A percentile compares a stretch with the other conserved stretches of the same genome.
Conservation (phyloP, 1,140 invertebrate genomes). For the Drosophila ercepeae region DNA sequence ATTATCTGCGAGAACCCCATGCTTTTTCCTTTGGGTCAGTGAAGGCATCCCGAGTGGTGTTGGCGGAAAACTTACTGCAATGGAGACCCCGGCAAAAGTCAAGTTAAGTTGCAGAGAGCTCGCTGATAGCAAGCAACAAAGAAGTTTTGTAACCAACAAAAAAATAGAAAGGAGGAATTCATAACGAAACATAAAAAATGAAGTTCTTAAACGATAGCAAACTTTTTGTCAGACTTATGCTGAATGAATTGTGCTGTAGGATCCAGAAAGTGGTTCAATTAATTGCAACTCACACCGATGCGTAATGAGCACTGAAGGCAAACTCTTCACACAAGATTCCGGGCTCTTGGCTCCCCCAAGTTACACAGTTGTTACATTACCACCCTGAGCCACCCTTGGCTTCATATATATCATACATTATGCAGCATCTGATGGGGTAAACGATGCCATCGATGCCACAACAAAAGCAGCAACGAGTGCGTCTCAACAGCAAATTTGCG, state of each 20-base stretch:
- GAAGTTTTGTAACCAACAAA: slow-evolving; percentile 56
- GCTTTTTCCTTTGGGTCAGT: slow-evolving; percentile 20
- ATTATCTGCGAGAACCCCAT: slow-evolving; percentile 53
- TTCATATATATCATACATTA: slow-evolving; percentile 22
- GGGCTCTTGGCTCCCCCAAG: slow-evolving; percentile 21
- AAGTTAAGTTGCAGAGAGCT: slow-evolving; percentile 53
- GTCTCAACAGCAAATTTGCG: slow-evolving; percentile 38
- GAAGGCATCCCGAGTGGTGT: slow-evolving; percentile 23
- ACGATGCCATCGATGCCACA: slow-evolving; percentile 31
- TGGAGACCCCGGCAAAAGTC: slow-evolving; percentile 48
- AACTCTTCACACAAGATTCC: slow-evolving; percentile 4
- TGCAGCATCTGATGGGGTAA: slow-evolving; percentile 28
- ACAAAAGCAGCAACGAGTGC: slow-evolving; percentile 36
- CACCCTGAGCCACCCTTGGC: background rate
- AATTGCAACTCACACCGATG: slow-evolving; percentile 67
- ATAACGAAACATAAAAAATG: slow-evolving; percentile 41
- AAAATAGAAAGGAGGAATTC: slow-evolving; percentile 1
- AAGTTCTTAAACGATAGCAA: slow-evolving; percentile 38
- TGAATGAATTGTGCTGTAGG: slow-evolving; percentile 34
- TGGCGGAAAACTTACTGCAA: slow-evolving; percentile 50
- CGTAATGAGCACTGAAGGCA: slow-evolving; percentile 47
- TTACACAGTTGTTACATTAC: slow-evolving; percentile 20
- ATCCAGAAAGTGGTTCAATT: slow-evolving; percentile 66
- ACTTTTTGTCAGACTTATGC: slow-evolving; percentile 21
- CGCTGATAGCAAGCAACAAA: slow-evolving; percentile 57